These are phyloP conservation scores for Teleopsis dalmanni DNA, from an alignment of 1,140 invertebrate species.

Conservation along the genomic window DNA sequence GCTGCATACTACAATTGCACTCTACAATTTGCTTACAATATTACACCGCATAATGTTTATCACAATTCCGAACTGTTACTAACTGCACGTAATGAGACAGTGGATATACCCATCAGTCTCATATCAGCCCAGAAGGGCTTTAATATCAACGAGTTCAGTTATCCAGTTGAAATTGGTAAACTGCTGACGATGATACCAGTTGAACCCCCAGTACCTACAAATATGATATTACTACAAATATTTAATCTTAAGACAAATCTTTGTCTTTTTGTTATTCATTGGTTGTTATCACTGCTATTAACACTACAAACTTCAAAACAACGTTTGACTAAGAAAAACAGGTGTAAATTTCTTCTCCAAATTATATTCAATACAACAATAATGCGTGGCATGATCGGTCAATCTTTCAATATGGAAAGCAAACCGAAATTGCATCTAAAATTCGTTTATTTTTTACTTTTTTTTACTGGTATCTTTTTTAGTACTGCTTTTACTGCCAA, in stretches of 20 bases:
- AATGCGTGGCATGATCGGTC: slow-evolving; percentile 27
- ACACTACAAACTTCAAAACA: no score
- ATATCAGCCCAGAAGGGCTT: not conserved
- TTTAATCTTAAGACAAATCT: no score
- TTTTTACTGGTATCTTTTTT: slow-evolving; percentile 22
- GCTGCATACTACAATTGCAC: slow-evolving; percentile 14
- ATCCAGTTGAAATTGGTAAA: slow-evolving; percentile 1
- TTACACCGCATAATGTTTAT: not conserved
- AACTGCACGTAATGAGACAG: not conserved
- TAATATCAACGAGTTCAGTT: not conserved
- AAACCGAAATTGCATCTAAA: not conserved
- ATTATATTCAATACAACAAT: no score
- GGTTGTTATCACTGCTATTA: no score
- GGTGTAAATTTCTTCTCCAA: no score
- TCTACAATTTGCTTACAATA: slow-evolving; percentile 10
- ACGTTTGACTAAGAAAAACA: no score
- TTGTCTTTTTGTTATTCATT: no score
- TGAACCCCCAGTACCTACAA: not conserved
- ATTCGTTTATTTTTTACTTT: slow-evolving; percentile 12
- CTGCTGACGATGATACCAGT: slow-evolving; percentile 3
- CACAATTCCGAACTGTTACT: not conserved
- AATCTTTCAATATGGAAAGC: slow-evolving; percentile 18
- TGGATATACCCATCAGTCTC: slow-evolving; percentile 1
- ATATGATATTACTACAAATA: no score
- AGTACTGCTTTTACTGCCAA: slow-evolving; percentile 29